Percentiles rank a stretch among this genome's conserved stretches.
Conservation (phyloP, 1,140 invertebrate genomes). For the Diorhabda elongata region DNA sequence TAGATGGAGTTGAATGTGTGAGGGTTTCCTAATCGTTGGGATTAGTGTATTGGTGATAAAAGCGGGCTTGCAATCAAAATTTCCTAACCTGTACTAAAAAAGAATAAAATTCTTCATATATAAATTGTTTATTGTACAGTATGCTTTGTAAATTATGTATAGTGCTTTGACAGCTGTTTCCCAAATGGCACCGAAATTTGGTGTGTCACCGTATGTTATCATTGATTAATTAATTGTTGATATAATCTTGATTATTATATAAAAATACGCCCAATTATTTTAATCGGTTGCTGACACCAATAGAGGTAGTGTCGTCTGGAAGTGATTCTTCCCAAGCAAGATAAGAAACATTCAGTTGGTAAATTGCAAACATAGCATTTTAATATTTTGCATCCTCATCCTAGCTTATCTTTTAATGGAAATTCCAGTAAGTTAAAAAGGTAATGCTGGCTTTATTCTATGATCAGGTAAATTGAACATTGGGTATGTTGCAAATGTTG, state of each 20-base stretch:
- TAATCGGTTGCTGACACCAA: background rate
- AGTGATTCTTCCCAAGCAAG: background rate
- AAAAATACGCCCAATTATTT: background rate
- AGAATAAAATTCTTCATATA: background rate
- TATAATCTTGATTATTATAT: background rate
- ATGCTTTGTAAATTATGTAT: constrained; percentile 27
- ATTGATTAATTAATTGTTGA: background rate
- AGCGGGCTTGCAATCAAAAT: background rate
- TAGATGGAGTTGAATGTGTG: background rate
- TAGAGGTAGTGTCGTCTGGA: background rate
- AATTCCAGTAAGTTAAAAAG: constrained; percentile 30
- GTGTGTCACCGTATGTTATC: constrained; percentile 34
- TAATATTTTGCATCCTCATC: constrained; percentile 5
- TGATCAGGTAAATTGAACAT: background rate
- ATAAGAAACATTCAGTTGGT: background rate
- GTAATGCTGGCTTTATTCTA: constrained; percentile 19
- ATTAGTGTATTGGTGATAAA: background rate
- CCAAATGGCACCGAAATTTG: constrained; percentile 44
- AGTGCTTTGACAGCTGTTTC: constrained; percentile 36
- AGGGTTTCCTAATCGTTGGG: background rate
- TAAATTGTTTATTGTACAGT: constrained; percentile 7
- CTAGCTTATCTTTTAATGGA: constrained; percentile 12
- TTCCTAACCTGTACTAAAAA: background rate
- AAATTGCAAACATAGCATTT: constrained; percentile 15
- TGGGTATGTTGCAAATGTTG: background rate